These are phyloP conservation scores for Eurytoma adleriae DNA, from an alignment of 2,888 invertebrate species.

Conservation along the genomic window DNA sequence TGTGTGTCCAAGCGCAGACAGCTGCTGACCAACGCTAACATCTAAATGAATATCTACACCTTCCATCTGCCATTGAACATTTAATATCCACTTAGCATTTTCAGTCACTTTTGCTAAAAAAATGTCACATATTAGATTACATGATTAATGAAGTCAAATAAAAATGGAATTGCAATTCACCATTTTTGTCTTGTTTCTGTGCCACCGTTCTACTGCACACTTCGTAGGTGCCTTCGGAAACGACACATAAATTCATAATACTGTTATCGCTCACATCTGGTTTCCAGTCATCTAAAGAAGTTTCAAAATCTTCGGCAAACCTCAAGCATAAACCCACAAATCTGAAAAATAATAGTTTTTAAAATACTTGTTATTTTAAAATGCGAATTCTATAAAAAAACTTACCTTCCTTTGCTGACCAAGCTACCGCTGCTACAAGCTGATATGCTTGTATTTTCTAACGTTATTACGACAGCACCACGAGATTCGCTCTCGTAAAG, in stretches of 20 bases:
- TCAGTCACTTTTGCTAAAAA: constrained; percentile 77
- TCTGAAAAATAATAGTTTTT: constrained; percentile 73
- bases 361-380: neutral
- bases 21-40: constrained; percentile 96
- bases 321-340: constrained; percentile 94
- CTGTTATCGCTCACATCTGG: constrained; percentile 88
- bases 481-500: constrained; percentile 87
- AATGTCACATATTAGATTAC: neutral
- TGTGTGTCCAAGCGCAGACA: constrained; percentile 95
- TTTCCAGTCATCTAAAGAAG: constrained; percentile 97
- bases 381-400: constrained; percentile 8
- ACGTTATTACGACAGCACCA: constrained; percentile 95
- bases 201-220: constrained; percentile 93
- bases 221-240: constrained; percentile 99
- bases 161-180: constrained; percentile 72
- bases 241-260: constrained; percentile 94
- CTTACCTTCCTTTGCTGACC: constrained; percentile 88
- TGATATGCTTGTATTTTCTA: constrained; percentile 96
- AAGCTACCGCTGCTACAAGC: constrained; percentile 97
- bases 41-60: constrained; percentile 98
- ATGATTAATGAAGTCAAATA: neutral
- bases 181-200: constrained; percentile 85
- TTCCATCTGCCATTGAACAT: constrained; percentile 99
- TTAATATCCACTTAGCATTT: constrained; percentile 98
- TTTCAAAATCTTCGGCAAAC: constrained; percentile 98